phyloP scores from a whole-genome alignment of 2,797 vertebrate species.

The Danionella dracula region DNA sequence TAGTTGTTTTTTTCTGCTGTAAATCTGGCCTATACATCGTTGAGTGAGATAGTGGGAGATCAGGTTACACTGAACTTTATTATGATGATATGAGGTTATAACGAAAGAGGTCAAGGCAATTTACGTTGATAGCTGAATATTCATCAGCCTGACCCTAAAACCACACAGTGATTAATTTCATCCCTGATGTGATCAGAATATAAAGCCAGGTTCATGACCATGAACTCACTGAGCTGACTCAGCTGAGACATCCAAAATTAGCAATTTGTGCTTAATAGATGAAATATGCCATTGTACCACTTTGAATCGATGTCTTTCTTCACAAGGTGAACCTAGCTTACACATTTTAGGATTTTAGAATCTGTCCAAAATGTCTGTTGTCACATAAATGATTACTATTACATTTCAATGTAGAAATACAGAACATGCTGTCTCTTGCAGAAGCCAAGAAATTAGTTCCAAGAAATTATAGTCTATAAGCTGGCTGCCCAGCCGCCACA shows the following conservation, averaged over 20 bases:
- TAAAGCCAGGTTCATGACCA: conserved; percentile 50
- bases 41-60: no score
- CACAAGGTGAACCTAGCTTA: not conserved
- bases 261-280: conserved; percentile 60
- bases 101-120: conserved; percentile 44
- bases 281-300: conserved; percentile 25
- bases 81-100: conserved; percentile 1
- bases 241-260: conserved; percentile 44
- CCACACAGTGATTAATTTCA: conserved; percentile 59
- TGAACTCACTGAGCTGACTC: conserved; percentile 48
- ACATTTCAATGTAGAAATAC: no score
- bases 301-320: not conserved
- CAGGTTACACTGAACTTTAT: no score
- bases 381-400: no score
- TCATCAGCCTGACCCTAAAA: conserved; percentile 59
- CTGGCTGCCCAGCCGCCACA: no score
- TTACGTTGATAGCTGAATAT: conserved; percentile 62
- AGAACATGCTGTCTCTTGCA: no score
- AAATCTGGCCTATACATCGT: no score
- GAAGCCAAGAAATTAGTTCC: no score
- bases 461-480: no score
- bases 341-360: no score
- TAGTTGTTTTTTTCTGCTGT: no score
- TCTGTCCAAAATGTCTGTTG: no score
- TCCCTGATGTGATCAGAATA: conserved; percentile 55